Evolutionary conservation across 2,888 invertebrate species (phyloP).

Genomic region (Rotaria macrura): DNA sequence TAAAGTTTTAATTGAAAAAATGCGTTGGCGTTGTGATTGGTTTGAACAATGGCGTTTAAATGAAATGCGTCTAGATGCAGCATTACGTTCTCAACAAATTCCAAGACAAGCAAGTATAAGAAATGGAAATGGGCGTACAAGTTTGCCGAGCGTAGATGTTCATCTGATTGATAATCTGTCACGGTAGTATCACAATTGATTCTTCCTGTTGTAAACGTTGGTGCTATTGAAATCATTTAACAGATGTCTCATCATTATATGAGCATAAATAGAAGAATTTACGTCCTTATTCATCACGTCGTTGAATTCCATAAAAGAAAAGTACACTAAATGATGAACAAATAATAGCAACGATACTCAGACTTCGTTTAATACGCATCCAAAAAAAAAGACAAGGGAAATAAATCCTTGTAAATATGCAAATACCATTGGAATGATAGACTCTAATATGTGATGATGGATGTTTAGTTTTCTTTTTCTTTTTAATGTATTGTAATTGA

Average conservation of each 20-base stretch:
- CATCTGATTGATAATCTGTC: no score
- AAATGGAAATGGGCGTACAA: background rate
- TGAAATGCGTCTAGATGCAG: background rate
- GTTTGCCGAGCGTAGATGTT: no score
- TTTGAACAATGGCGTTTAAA: conserved; percentile 14
- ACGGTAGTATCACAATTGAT: no score
- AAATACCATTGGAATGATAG: background rate
- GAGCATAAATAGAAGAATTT: background rate
- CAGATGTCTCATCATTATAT: background rate
- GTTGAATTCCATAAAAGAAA: background rate
- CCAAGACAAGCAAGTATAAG: background rate
- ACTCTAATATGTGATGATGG: background rate
- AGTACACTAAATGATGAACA: background rate
- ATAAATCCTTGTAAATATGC: background rate
- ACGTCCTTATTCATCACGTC: background rate
- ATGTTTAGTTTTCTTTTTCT: background rate
- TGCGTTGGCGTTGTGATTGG: conserved; percentile 20
- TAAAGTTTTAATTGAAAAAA: conserved; percentile 24
- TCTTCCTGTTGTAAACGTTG: no score
- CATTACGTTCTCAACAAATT: background rate
- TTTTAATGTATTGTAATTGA: background rate
- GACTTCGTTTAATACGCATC: background rate
- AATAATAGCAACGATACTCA: background rate
- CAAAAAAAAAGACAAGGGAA: background rate
- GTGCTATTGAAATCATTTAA: no score